Evolutionary conservation across 1,140 invertebrate genomes (phyloP).

Genomic region (Diuraphis noxia): DNA sequence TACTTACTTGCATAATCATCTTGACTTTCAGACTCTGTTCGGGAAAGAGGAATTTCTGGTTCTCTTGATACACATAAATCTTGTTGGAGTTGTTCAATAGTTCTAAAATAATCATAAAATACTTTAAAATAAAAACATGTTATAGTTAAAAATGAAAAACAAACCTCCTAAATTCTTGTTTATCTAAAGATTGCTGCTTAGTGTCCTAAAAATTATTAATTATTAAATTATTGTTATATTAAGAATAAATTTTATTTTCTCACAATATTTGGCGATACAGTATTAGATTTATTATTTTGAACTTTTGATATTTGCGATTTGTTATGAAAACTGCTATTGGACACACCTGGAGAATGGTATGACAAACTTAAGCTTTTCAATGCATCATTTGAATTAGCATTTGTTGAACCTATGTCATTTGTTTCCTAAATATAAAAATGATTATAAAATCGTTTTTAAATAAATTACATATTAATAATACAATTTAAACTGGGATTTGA

Average conservation of each 20-base stretch:
- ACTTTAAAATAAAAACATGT: neutral
- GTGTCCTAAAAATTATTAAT: constrained; percentile 27
- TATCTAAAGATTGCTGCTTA: constrained; percentile 43
- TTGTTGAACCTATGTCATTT: constrained; percentile 3
- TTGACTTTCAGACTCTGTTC: constrained; percentile 36
- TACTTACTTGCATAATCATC: constrained; percentile 49
- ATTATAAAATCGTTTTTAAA: neutral
- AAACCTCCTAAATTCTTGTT: constrained; percentile 48
- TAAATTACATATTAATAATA: neutral
- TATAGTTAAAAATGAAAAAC: neutral
- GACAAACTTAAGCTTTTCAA: neutral
- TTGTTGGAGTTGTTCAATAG: constrained; percentile 43
- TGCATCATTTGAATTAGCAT: neutral
- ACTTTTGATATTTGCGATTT: neutral
- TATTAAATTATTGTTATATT: neutral
- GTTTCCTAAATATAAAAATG: constrained; percentile 8
- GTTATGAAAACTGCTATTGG: neutral
- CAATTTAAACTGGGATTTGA: neutral
- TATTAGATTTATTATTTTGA: constrained; percentile 4
- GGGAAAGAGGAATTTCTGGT: neutral
- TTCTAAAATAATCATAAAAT: neutral
- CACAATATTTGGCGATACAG: neutral
- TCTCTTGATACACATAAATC: constrained; percentile 38
- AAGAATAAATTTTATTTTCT: neutral
- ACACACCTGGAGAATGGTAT: neutral